Percentiles rank a stretch among this genome's conserved stretches.
phyloP scores from a whole-genome alignment of 1,140 invertebrate species.

The Papilio xuthus region DNA sequence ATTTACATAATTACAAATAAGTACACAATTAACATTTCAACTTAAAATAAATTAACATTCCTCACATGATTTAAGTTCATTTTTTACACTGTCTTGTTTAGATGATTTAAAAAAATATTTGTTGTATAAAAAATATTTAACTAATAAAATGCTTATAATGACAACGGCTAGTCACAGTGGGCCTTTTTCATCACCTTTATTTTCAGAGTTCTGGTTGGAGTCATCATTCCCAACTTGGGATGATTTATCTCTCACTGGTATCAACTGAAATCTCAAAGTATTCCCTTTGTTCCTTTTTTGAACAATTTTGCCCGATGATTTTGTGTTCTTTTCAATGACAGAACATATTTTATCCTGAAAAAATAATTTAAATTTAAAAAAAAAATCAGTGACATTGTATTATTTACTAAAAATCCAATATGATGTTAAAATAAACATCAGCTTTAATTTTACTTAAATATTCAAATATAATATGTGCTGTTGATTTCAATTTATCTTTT shows the following conservation, averaged over 20 bases:
- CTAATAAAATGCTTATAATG: constrained; percentile 53
- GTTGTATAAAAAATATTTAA: constrained; percentile 62
- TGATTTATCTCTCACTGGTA: constrained; percentile 69
- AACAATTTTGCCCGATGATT: constrained; percentile 78
- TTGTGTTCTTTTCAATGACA: constrained; percentile 78
- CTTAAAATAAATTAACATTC: constrained; percentile 17
- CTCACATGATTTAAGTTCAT: background rate
- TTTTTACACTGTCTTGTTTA: constrained; percentile 35
- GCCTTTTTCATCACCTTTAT: constrained; percentile 63
- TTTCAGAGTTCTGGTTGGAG: constrained; percentile 50
- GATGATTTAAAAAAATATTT: constrained; percentile 55
- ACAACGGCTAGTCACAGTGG: constrained; percentile 72
- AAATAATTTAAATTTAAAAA: constrained; percentile 42
- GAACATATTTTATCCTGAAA: constrained; percentile 82
- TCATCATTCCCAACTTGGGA: constrained; percentile 39
- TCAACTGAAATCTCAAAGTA: constrained; percentile 82
- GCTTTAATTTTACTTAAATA: too few species aligned
- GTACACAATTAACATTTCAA: constrained; percentile 13
- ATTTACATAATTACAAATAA: constrained; percentile 32
- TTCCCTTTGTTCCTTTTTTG: constrained; percentile 83
- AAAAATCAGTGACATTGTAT: background rate
- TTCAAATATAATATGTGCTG: too few species aligned
- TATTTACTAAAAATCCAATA: background rate
- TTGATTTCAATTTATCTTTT: background rate
- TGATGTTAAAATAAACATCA: too few species aligned